Conservation (phyloP, 2,888 invertebrate species). For the Anaspis maculata region DNA sequence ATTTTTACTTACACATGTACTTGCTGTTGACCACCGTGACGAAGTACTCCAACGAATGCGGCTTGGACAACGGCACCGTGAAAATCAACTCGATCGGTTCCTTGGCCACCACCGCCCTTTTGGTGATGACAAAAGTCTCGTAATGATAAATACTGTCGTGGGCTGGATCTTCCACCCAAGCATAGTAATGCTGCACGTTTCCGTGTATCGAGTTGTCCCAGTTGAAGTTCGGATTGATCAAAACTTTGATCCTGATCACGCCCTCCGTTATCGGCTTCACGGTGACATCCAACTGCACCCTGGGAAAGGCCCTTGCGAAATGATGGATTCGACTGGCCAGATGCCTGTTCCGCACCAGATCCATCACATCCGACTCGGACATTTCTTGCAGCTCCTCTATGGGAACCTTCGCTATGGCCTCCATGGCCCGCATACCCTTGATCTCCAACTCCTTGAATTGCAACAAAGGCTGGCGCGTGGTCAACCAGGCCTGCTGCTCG, state of each 20-base stretch:
- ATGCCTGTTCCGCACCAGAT: conserved; percentile 66
- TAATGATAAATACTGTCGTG: conserved; percentile 93
- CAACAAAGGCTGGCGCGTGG: conserved; percentile 67
- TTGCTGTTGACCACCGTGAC: conserved; percentile 81
- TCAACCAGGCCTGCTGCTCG: conserved; percentile 85
- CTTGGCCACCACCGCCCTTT: conserved; percentile 42
- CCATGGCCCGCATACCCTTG: conserved; percentile 75
- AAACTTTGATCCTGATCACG: conserved; percentile 73
- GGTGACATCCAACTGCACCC: conserved; percentile 70
- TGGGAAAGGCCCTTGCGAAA: conserved; percentile 79
- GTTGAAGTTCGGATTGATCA: conserved; percentile 62
- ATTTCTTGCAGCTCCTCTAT: conserved; percentile 77
- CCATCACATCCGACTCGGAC: conserved; percentile 79
- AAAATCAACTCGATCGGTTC: conserved; percentile 82
- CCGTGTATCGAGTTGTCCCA: conserved; percentile 89
- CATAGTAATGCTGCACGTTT: conserved; percentile 81
- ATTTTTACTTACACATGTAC: conserved; percentile 50
- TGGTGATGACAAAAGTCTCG: conserved; percentile 73
- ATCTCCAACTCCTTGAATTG: conserved; percentile 74
- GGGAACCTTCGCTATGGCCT: conserved; percentile 59
- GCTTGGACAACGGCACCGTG: conserved; percentile 90
- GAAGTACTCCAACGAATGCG: conserved; percentile 86
- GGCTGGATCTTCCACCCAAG: conserved; percentile 96
- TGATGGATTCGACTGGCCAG: conserved; percentile 70
- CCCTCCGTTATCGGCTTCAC: conserved; percentile 95